These are phyloP conservation scores for Archips crataeganus DNA, from an alignment of 2,888 invertebrate genomes.

Conservation along the genomic window DNA sequence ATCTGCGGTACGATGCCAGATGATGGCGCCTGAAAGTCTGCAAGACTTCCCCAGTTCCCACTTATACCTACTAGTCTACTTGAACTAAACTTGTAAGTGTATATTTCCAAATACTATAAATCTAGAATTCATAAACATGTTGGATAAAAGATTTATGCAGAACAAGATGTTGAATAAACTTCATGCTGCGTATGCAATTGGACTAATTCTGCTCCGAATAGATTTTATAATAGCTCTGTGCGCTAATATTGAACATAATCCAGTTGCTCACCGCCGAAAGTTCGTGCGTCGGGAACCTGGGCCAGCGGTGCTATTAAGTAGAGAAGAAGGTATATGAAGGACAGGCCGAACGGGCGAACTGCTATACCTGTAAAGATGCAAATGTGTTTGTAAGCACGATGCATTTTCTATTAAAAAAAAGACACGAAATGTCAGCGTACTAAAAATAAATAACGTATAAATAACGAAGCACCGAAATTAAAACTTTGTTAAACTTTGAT, in stretches of 20 bases:
- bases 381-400: not conserved
- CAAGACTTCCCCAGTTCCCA: not conserved
- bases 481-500: too few species aligned
- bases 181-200: constrained; percentile 22
- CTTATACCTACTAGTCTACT: not conserved
- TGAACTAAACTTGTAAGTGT: not conserved
- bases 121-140: constrained; percentile 6
- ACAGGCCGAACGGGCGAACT: constrained; percentile 93
- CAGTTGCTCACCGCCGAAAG: constrained; percentile 85
- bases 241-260: constrained; percentile 17
- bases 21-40: not conserved
- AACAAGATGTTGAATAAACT: constrained; percentile 4
- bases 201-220: constrained; percentile 24
- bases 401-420: not conserved
- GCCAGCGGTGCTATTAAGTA: constrained; percentile 91
- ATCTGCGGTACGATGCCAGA: not conserved
- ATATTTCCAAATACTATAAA: constrained; percentile 6
- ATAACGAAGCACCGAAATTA: too few species aligned
- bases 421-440: too few species aligned
- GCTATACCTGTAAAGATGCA: constrained; percentile 89
- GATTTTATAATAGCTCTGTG: constrained; percentile 12
- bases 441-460: too few species aligned
- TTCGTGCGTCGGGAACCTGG: constrained; percentile 89
- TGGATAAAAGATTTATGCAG: constrained; percentile 12
- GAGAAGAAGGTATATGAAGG: constrained; percentile 91